phyloP scores from a whole-genome alignment of 2,888 invertebrate species.

The Seira musarum region DNA sequence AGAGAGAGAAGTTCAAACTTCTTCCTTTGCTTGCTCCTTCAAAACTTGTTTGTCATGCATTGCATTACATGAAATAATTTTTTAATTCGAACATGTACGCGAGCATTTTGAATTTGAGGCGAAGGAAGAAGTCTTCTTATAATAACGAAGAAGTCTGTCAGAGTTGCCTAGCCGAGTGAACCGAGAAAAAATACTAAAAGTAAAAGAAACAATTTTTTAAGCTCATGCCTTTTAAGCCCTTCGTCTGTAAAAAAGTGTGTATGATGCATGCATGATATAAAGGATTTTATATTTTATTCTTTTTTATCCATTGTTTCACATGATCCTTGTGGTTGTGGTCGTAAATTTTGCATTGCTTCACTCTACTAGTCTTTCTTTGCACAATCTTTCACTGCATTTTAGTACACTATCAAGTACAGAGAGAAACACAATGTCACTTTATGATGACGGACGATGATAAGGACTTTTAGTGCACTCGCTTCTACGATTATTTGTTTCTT shows the following conservation, averaged over 20 bases:
- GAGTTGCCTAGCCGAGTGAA: background rate
- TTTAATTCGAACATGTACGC: background rate
- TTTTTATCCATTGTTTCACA: conserved; percentile 1
- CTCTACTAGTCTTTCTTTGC: background rate
- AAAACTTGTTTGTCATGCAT: conserved; percentile 9
- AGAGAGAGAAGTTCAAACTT: conserved; percentile 2
- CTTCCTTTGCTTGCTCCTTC: background rate
- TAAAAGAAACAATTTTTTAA: conserved; percentile 1
- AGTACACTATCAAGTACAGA: too few species aligned
- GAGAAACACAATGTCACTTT: background rate
- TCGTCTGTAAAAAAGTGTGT: conserved; percentile 1
- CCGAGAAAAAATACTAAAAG: conserved; percentile 5
- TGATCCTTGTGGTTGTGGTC: background rate
- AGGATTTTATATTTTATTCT: background rate
- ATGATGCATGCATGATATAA: conserved; percentile 16
- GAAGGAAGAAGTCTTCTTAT: conserved; percentile 7
- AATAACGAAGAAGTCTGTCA: background rate
- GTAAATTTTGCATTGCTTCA: background rate
- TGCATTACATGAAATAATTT: background rate
- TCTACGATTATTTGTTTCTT: background rate
- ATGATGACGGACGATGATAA: background rate
- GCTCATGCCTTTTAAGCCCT: background rate
- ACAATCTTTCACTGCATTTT: too few species aligned
- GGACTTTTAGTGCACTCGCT: too few species aligned
- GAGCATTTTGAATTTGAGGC: conserved; percentile 9